A percentile compares a stretch with the other conserved stretches of the same genome.
Evolutionary conservation across 92 coral and sea anemone genomes (phyloP).

Genomic region (Epizoanthus fatuus): DNA sequence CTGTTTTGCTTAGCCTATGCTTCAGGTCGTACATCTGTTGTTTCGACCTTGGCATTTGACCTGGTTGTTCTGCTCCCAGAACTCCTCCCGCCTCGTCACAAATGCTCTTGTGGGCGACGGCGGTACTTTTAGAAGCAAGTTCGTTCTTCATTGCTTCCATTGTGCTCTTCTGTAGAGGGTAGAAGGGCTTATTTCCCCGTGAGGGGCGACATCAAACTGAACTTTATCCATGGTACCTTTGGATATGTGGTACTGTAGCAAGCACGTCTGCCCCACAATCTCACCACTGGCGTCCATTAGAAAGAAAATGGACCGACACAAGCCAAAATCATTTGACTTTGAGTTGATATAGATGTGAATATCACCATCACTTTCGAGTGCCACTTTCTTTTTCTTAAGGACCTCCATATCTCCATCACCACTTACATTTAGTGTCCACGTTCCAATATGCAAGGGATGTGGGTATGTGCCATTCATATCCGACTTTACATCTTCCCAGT

Average conservation of each 20-base stretch:
- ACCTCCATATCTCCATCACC: conserved; percentile 24
- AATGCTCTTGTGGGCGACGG: conserved; percentile 49
- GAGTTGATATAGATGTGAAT: conserved; percentile 47
- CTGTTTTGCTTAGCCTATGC: conserved; percentile 26
- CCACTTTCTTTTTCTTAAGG: conserved; percentile 27
- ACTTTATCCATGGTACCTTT: conserved; percentile 36
- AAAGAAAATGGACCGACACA: conserved; percentile 49
- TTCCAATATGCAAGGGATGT: conserved; percentile 48
- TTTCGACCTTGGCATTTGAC: conserved; percentile 54
- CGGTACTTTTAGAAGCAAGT: neutral
- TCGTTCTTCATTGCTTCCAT: conserved; percentile 44
- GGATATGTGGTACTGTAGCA: conserved; percentile 45
- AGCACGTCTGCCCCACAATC: conserved; percentile 29
- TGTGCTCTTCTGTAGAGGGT: conserved; percentile 60
- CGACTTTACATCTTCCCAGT: conserved; percentile 51
- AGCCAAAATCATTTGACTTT: conserved; percentile 24
- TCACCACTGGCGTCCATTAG: conserved; percentile 23
- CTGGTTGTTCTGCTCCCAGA: conserved; percentile 43
- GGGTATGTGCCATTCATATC: conserved; percentile 55
- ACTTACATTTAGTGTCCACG: conserved; percentile 51
- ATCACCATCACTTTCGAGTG: conserved; percentile 5
- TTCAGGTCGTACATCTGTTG: conserved; percentile 56
- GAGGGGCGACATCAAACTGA: conserved; percentile 37
- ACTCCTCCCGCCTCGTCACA: conserved; percentile 45
- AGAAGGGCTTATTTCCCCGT: conserved; percentile 57